Percentiles rank a stretch among this genome's conserved stretches.
Evolutionary conservation across 1,140 invertebrate genomes (phyloP).

Genomic region (Drosophila watanabei): DNA sequence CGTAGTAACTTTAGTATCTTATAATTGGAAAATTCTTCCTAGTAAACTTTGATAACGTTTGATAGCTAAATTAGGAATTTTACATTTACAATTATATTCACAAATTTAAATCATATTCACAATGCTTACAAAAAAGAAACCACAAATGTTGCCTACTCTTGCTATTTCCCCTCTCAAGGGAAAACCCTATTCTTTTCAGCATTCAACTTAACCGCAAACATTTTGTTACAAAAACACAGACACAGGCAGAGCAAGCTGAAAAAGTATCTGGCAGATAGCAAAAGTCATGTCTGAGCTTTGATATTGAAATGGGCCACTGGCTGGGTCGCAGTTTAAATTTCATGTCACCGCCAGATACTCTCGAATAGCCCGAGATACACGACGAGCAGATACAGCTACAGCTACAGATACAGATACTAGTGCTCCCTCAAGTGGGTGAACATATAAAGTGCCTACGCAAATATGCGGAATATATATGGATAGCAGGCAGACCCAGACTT

Average conservation of each 20-base stretch:
- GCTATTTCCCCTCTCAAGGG: neutral
- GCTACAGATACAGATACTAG: slow-evolving; percentile 15
- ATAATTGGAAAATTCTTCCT: neutral
- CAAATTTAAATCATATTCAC: neutral
- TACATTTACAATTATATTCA: slow-evolving; percentile 12
- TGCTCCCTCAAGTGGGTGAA: slow-evolving; percentile 29
- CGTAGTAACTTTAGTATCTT: neutral
- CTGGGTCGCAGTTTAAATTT: slow-evolving; percentile 57
- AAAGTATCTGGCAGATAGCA: slow-evolving; percentile 52
- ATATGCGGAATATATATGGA: slow-evolving; percentile 38
- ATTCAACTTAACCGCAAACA: slow-evolving; percentile 57
- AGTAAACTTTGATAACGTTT: neutral
- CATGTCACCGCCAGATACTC: slow-evolving; percentile 63
- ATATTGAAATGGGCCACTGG: slow-evolving; percentile 54
- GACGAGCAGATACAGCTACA: slow-evolving; percentile 18
- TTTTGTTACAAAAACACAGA: slow-evolving; percentile 37
- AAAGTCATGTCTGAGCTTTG: slow-evolving; percentile 59
- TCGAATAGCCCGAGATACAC: slow-evolving; percentile 29
- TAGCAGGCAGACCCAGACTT: slow-evolving; percentile 19
- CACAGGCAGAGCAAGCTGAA: slow-evolving; percentile 5
- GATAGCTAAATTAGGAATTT: slow-evolving; percentile 14
- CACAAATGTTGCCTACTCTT: slow-evolving; percentile 22
- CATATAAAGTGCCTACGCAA: slow-evolving; percentile 44
- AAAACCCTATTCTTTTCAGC: slow-evolving; percentile 3
- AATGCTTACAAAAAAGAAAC: slow-evolving; percentile 6